Evolutionary conservation across 2,888 invertebrate species (phyloP).

Genomic region (Drosophila rubida): DNA sequence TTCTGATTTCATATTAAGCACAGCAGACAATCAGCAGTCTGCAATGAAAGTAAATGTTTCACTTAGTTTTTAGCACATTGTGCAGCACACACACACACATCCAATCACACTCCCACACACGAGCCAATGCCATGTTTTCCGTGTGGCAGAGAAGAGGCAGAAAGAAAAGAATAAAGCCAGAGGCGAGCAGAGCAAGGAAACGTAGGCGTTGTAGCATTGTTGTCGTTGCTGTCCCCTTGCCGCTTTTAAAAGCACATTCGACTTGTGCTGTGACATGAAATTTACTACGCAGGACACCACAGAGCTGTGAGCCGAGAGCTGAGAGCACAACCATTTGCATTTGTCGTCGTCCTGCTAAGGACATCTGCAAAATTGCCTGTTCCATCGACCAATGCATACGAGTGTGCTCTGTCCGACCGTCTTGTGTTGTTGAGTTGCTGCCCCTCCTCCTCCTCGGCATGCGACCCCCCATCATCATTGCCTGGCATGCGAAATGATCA

Average conservation of each 20-base stretch:
- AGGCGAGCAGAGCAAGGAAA: constrained; percentile 1
- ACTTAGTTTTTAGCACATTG: constrained; percentile 61
- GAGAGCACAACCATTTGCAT: constrained; percentile 35
- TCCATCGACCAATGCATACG: constrained; percentile 23
- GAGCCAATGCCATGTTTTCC: constrained; percentile 42
- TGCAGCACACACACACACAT: constrained; percentile 20
- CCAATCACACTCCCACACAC: constrained; percentile 15
- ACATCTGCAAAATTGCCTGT: constrained; percentile 56
- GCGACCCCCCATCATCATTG: constrained; percentile 2
- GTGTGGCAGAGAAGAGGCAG: constrained; percentile 29
- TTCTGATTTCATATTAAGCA: constrained; percentile 60
- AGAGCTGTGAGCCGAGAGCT: neutral
- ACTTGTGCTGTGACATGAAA: constrained; percentile 69
- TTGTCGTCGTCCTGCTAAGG: constrained; percentile 51
- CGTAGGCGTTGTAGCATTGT: constrained; percentile 41
- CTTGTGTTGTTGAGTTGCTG: neutral
- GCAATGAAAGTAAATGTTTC: constrained; percentile 78
- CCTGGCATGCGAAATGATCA: constrained; percentile 15
- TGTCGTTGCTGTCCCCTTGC: constrained; percentile 32
- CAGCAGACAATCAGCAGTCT: constrained; percentile 73
- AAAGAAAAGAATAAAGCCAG: constrained; percentile 13
- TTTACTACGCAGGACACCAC: constrained; percentile 63
- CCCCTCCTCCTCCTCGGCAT: too few relatives aligned
- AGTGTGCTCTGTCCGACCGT: neutral
- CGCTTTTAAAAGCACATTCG: constrained; percentile 63